Base-by-base conservation (phyloP, 2,797 vertebrate genomes). In the Hydrocynus forskahlii region DNA sequence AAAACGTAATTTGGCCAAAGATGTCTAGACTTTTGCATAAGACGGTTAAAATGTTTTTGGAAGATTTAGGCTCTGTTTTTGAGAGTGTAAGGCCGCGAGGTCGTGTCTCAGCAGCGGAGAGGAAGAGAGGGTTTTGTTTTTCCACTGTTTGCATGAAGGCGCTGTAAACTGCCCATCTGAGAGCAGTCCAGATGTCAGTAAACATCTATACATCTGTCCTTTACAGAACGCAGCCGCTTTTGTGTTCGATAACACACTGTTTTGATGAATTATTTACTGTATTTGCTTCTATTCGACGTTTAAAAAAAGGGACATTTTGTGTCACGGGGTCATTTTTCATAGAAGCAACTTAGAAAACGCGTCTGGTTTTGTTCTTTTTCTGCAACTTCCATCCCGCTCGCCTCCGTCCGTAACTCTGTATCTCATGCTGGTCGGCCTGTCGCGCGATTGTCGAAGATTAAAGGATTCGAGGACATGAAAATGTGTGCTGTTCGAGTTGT, bases 121-220 rank as follows among this genome's bases (percentile, higher is more conserved):
- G 48, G 60, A 25, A 54, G 14, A 74, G 8, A 23, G 50, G 16
- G 54, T 74, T 81, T 54, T 50, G 64, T 25, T 82, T 64, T 21
- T 54, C 80, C 66, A 54, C 84, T 75, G 80, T 67, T 80, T 87
- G 86, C 85, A 88, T 90, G 86, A 79, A 71, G 85, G 81, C 70
- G 78, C 80, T 86, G 86, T 84, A 82, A 84, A 81, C 38, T 48
- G 75, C 75, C 60, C 38, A 29, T 35, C 60, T 45, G 40, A 75
- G 21, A 59, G 9, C 52, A 75, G 52, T 68, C n/a, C 52, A 17
- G 21, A 16, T 29, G 17, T 55, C 50, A 70, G 43, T 50, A 21
- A 78, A 5, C 21, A 38, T 10, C 54, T 54, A 70, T 68, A 68
- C 59, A 74, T 54, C 48, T 48, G 48, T 14, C n/a, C 29, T 29